Base-by-base conservation (phyloP, 2,888 invertebrate genomes). In the Chalcosyrphus nemorum region DNA sequence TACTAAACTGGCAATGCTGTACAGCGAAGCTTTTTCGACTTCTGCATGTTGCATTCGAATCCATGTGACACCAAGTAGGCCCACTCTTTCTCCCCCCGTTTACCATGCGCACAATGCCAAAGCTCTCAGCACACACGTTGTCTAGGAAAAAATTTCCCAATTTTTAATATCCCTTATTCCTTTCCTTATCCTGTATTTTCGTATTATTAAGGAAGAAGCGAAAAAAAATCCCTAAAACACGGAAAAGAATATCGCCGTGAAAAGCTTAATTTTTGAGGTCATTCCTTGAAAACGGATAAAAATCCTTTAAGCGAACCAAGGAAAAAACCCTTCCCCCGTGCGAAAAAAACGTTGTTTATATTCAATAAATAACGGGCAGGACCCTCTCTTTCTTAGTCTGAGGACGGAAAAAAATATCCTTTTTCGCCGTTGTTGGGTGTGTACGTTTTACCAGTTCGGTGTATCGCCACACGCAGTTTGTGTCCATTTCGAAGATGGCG, bases 341-440 rank as follows among this genome's bases (percentile, higher is more conserved):
- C 38, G 52, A 41, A 45, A 41, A 45, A 66, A 56, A 57, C 45
- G 21, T 70, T 84, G 80, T 84, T 80, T 80, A 80, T 75, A 70
- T 78, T 56, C 65, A n/a, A 80, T 84, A 78, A 82, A 81, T 71
- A 78, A 57, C 38, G 56, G 35, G 47, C 11, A 43, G 35, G 9
- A 56, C 24, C 61, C 70, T 35, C 17, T 27, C 52, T 29, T 19
- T 41, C 11, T 47, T n/a, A n/a, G n/a, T n/a, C 15, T 6, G 9
- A 4, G 19, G 9, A 47, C 24, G 4, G 3, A 65, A 70, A 68
- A 70, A 71, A 71, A 71, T 71, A 71, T 56, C 57, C 70, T 59
- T 61, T 63, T 63, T 68, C 56, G 29, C 68, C 70, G 61, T 70
- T 84, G 84, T 80, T 84, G 84, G 84, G 84, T 84, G 84, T 84